phyloP scores from a whole-genome alignment of 2,113 vertebrate genomes.

The Speoplatyrhinus poulsoni region DNA sequence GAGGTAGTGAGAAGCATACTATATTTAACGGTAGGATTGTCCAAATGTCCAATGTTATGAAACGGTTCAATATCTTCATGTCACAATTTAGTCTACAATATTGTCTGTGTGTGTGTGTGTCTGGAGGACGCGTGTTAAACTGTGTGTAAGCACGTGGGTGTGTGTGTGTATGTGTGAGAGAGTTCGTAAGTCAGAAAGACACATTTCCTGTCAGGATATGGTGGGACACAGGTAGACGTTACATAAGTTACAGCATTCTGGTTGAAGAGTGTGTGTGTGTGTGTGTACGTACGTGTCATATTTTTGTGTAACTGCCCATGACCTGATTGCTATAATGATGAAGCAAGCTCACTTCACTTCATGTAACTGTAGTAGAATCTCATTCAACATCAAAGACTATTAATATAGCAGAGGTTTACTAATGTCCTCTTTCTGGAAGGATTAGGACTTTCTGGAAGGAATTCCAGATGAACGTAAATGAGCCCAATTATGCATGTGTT shows the following conservation, averaged over 20 bases:
- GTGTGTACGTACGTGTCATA: slow-evolving; percentile 38
- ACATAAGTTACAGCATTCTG: too few species aligned
- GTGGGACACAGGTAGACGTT: too few species aligned
- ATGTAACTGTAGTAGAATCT: slow-evolving; percentile 11
- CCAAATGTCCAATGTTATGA: neutral
- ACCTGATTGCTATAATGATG: slow-evolving; percentile 15
- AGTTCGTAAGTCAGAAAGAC: slow-evolving; percentile 8
- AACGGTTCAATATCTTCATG: neutral
- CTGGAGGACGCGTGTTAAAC: neutral
- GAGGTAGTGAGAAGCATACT: neutral
- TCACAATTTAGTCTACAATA: neutral
- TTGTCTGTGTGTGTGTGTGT: neutral
- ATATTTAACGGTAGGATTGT: neutral
- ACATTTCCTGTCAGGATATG: too few species aligned
- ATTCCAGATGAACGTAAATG: slow-evolving; percentile 20
- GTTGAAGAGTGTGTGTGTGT: neutral
- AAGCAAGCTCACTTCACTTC: slow-evolving; percentile 18
- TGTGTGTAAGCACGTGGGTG: neutral
- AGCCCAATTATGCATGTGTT: slow-evolving; percentile 20
- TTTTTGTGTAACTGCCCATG: slow-evolving; percentile 25
- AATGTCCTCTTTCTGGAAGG: neutral
- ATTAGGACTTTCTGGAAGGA: neutral
- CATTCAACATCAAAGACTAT: slow-evolving; percentile 25
- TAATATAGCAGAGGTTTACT: slow-evolving; percentile 2
- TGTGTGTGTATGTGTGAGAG: neutral